Evolutionary conservation across 2,113 vertebrate genomes (phyloP), one percentile per base, ranked within the genome.

Genomic region (Anas platyrhynchos): DNA sequence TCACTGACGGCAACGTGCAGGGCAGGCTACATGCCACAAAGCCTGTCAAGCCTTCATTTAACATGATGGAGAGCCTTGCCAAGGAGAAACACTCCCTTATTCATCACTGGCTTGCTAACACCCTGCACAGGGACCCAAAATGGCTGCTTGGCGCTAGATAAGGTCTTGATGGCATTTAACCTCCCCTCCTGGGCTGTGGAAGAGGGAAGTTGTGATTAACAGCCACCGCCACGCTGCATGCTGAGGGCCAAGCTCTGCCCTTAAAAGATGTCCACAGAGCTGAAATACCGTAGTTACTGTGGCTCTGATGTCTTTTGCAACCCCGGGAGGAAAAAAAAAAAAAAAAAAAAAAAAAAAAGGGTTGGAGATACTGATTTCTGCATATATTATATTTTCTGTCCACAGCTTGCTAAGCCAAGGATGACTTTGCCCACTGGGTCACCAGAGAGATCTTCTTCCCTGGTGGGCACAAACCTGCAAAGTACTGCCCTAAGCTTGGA

Each of bases 41-140:
- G 46, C 73, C 66, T 93, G 92, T 86, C 95, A 86, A 83, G 12
- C 88, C 68, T 90, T 93, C 95, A 93, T 81, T 94, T 92, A 83
- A 90, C 18, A 6, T 83, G 95, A 97, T 88, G 86, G 94, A 97
- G 46, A 95, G 68, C 76, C 92, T 88, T 91, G 92, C 73, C 88
- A 92, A 75, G 73, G 41, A 77, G 91, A 83, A 93, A 31, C 25
- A 17, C 50, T 94, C 83, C 68, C 76, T 95, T 90, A 92, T 96
- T n/a, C 88, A 97, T 95, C 95, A 93, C 52, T 20, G 4, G 3
- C 6, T 72, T 75, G 76, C 91, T 81, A 91, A 73, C 46, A 71
- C 27, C 68, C 52, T 77, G 80, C 68, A 32, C 2, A 2, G 72
- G 83, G 31, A 34, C 50, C 76, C 76, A 46, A 55, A 90, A 88